These are phyloP conservation scores for Halichoeres trimaculatus DNA, from an alignment of 2,113 vertebrate species.

Conservation along the genomic window DNA sequence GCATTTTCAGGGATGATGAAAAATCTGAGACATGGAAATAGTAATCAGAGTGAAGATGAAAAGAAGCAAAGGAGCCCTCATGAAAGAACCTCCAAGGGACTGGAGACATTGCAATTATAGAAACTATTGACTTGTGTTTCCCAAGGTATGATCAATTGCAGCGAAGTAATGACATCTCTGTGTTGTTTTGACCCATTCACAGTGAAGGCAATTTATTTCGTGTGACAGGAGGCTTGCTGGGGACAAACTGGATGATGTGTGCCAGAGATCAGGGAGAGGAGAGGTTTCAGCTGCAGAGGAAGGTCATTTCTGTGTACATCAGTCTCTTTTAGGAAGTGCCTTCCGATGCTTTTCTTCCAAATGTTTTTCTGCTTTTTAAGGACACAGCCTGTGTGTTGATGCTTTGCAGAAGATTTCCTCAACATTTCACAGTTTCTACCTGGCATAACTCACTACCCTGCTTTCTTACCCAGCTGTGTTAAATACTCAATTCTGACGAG, in stretches of 20 bases:
- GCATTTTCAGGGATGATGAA: constrained; percentile 33
- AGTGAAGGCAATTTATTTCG: constrained; percentile 86
- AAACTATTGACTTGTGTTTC: constrained; percentile 86
- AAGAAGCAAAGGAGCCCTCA: constrained; percentile 54
- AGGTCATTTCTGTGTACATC: constrained; percentile 58
- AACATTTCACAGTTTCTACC: not conserved
- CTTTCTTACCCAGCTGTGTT: too few species aligned
- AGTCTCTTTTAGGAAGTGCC: constrained; percentile 45
- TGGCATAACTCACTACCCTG: too few species aligned
- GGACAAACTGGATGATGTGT: constrained; percentile 76
- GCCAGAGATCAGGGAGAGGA: constrained; percentile 68
- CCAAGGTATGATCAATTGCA: constrained; percentile 86
- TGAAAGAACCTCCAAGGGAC: constrained; percentile 65
- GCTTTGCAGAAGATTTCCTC: not conserved
- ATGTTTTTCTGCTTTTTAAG: not conserved
- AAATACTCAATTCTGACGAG: too few species aligned
- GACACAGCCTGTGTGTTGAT: constrained; percentile 1
- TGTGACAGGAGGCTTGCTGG: constrained; percentile 82
- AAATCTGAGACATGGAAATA: constrained; percentile 45
- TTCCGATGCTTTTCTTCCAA: not conserved
- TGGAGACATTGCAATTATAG: constrained; percentile 85
- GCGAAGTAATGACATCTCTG: constrained; percentile 86
- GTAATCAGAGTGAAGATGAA: constrained; percentile 58
- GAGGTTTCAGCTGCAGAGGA: constrained; percentile 57
- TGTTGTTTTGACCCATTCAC: constrained; percentile 87